These are phyloP conservation scores for Heliothis peltigera DNA, from an alignment of 2,888 invertebrate species.

Conservation along the genomic window DNA sequence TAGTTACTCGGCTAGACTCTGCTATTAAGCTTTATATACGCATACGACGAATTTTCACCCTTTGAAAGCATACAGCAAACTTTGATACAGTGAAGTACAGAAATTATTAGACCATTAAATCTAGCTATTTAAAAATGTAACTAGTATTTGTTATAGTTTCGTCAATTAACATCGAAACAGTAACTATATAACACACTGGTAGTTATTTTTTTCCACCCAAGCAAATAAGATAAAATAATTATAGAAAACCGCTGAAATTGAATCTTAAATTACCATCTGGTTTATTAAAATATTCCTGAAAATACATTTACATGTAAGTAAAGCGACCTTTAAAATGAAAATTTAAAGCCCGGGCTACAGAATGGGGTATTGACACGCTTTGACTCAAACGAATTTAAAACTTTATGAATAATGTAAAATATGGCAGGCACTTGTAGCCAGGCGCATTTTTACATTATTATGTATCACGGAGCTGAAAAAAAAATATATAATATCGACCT, in stretches of 20 bases:
- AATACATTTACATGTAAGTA: slow-evolving; percentile 39
- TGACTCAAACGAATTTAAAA: slow-evolving; percentile 55
- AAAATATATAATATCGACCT: slow-evolving; percentile 13
- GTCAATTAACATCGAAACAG: too few relatives aligned
- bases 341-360: slow-evolving; percentile 25
- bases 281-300: slow-evolving; percentile 27
- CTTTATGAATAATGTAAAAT: slow-evolving; percentile 57
- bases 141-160: too few relatives aligned
- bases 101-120: slow-evolving; percentile 22
- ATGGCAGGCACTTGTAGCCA: slow-evolving; percentile 37
- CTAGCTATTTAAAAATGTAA: too few relatives aligned
- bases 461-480: slow-evolving; percentile 25
- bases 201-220: too few relatives aligned
- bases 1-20: slow-evolving; percentile 65
- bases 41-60: slow-evolving; percentile 65
- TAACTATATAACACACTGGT: too few relatives aligned
- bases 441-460: slow-evolving; percentile 31
- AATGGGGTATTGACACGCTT: slow-evolving; percentile 54
- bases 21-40: slow-evolving; percentile 65
- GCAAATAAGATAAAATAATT: too few relatives aligned
- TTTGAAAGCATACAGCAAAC: slow-evolving; percentile 58
- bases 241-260: slow-evolving; percentile 10
- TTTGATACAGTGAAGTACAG: slow-evolving; percentile 56
- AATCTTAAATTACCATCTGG: slow-evolving; percentile 17
- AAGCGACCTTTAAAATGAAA: slow-evolving; percentile 32